Conservation (phyloP, 1,140 invertebrate species). For the Penaeus indicus region DNA sequence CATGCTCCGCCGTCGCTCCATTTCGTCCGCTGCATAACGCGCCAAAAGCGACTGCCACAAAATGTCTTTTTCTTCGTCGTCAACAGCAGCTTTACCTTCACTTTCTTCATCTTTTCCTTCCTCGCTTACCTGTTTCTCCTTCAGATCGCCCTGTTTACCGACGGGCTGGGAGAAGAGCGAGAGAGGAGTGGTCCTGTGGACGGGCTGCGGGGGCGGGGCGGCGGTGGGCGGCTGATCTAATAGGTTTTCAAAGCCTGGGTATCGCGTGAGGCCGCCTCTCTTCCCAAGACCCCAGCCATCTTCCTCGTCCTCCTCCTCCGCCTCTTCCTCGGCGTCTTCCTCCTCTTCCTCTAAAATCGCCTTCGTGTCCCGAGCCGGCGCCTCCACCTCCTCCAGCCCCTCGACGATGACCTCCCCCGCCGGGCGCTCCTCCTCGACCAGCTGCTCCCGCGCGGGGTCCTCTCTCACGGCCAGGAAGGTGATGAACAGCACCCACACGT, state of each 20-base stretch:
- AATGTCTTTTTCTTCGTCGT: conserved; percentile 28
- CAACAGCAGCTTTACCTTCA: background rate
- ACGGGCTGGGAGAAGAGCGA: background rate
- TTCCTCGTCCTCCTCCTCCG: conserved; percentile 43
- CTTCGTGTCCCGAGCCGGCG: background rate
- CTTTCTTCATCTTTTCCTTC: background rate
- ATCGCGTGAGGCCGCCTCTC: conserved; percentile 48
- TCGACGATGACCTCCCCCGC: background rate
- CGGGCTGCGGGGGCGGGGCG: conserved; percentile 18
- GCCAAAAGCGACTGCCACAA: conserved; percentile 53
- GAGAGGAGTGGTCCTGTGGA: conserved; percentile 19
- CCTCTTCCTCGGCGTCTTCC: conserved; percentile 12
- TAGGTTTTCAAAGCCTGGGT: conserved; percentile 58
- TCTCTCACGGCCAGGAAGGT: conserved; percentile 45
- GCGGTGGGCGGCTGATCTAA: conserved; percentile 52
- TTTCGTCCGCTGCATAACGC: conserved; percentile 30
- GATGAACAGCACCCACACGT: conserved; percentile 54
- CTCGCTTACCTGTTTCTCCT: background rate
- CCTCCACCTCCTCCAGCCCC: background rate
- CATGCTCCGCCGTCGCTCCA: conserved; percentile 1
- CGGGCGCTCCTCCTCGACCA: background rate
- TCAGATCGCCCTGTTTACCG: conserved; percentile 30
- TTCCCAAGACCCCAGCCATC: conserved; percentile 43
- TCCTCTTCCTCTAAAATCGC: conserved; percentile 21
- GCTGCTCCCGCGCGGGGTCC: background rate